Evolutionary conservation across 1,140 invertebrate genomes (phyloP).

Genomic region (Parapsyche elsis): DNA sequence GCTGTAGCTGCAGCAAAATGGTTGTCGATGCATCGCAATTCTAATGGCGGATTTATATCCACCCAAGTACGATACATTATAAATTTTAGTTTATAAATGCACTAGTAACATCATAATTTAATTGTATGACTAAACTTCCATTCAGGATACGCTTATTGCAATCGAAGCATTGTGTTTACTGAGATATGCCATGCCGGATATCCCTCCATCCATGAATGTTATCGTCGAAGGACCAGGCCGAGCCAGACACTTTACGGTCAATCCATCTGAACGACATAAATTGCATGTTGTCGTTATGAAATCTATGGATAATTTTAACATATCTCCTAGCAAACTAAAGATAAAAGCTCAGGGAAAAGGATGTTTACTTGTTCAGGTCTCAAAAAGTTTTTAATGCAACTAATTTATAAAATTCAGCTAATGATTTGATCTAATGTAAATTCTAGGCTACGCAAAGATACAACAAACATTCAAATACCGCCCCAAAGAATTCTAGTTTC

Average conservation of each 20-base stretch:
- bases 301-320: slow-evolving; percentile 58
- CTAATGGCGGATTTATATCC: slow-evolving; percentile 78
- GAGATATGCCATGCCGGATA: slow-evolving; percentile 55
- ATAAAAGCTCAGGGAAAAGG: slow-evolving; percentile 68
- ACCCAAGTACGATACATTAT: slow-evolving; percentile 63
- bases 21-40: slow-evolving; percentile 75
- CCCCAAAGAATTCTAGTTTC: slow-evolving; percentile 51
- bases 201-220: slow-evolving; percentile 57
- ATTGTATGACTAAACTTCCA: neutral
- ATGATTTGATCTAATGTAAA: slow-evolving; percentile 5
- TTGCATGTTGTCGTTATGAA: slow-evolving; percentile 58
- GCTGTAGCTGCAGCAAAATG: slow-evolving; percentile 71
- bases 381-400: neutral
- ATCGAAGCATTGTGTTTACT: slow-evolving; percentile 69
- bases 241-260: slow-evolving; percentile 52
- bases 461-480: slow-evolving; percentile 60
- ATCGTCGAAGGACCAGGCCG: slow-evolving; percentile 51
- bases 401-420: neutral
- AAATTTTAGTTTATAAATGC: neutral
- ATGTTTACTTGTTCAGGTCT: slow-evolving; percentile 70
- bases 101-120: slow-evolving; percentile 4
- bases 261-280: slow-evolving; percentile 55
- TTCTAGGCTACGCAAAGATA: slow-evolving; percentile 68
- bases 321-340: slow-evolving; percentile 64
- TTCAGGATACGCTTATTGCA: slow-evolving; percentile 74